A percentile compares a stretch with the other conserved stretches of the same genome.
Evolutionary conservation across 1,140 invertebrate species (phyloP).

Genomic region (Gryon sp.): DNA sequence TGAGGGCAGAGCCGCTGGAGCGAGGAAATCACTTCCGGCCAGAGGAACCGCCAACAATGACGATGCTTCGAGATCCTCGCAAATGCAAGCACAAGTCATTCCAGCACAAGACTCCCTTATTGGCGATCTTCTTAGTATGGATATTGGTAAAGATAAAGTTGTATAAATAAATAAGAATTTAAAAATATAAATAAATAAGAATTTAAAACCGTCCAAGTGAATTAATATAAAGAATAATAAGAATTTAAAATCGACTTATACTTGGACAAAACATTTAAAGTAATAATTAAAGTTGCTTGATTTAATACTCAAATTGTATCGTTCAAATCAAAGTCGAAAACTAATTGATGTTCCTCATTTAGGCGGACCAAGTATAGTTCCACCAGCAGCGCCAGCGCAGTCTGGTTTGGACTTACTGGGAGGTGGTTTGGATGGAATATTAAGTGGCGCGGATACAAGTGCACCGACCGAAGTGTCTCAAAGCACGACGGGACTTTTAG

Average conservation of each 20-base stretch:
- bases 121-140: slow-evolving; percentile 97
- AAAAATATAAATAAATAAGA: no score
- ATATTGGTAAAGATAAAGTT: slow-evolving; percentile 84
- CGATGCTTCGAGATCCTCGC: slow-evolving; percentile 66
- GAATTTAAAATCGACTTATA: no score
- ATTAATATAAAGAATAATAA: no score
- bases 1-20: slow-evolving; percentile 89
- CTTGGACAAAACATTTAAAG: no score
- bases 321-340: neutral
- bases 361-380: slow-evolving; percentile 79
- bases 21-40: slow-evolving; percentile 84
- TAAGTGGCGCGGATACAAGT: slow-evolving; percentile 73
- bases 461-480: slow-evolving; percentile 77
- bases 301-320: no score
- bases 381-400: slow-evolving; percentile 76
- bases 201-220: no score
- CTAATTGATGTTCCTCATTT: neutral
- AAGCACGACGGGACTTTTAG: slow-evolving; percentile 86
- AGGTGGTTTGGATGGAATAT: slow-evolving; percentile 76
- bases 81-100: slow-evolving; percentile 78
- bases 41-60: slow-evolving; percentile 80
- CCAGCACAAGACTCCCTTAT: slow-evolving; percentile 96
- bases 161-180: no score
- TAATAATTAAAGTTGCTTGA: no score
- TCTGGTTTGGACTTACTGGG: slow-evolving; percentile 91